phyloP scores from a whole-genome alignment of 1,140 invertebrate genomes.

The Paramacrobiotus metropolitanus region DNA sequence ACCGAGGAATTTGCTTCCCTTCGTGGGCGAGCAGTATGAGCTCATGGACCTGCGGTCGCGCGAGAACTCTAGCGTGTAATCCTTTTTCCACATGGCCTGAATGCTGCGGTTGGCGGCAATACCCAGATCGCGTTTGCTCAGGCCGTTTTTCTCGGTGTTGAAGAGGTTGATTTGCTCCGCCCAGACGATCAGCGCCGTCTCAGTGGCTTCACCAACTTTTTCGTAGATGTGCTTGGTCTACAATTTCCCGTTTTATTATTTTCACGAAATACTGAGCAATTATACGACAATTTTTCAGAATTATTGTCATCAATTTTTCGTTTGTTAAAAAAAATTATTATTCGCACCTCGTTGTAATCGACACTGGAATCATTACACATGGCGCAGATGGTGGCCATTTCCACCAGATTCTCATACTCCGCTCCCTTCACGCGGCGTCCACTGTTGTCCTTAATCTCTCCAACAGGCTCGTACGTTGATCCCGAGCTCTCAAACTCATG shows the following conservation, averaged over 20 bases:
- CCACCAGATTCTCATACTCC: conserved; percentile 71
- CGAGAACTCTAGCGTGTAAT: conserved; percentile 98
- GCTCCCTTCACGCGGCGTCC: conserved; percentile 43
- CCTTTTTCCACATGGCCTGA: conserved; percentile 92
- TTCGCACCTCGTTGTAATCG: conserved; percentile 94
- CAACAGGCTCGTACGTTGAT: conserved; percentile 96
- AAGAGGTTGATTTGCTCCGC: conserved; percentile 84
- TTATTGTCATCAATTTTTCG: no score
- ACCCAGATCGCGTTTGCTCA: conserved; percentile 70
- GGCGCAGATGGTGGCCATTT: conserved; percentile 81
- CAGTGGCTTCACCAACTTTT: conserved; percentile 94
- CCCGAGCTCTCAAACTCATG: conserved; percentile 95
- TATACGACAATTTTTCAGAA: no score
- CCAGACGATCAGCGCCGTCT: conserved; percentile 90
- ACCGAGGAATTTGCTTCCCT: conserved; percentile 34
- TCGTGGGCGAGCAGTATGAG: conserved; percentile 70
- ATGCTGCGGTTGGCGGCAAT: conserved; percentile 77
- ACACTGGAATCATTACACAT: conserved; percentile 99
- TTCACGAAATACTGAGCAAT: no score
- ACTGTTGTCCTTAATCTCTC: conserved; percentile 37
- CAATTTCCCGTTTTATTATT: no score
- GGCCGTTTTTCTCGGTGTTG: conserved; percentile 56
- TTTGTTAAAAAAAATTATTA: no score
- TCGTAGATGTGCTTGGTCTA: conserved; percentile 38
- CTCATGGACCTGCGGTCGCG: conserved; percentile 99